Conservation (phyloP, 2,797 vertebrate genomes). For the Callimico goeldii region DNA sequence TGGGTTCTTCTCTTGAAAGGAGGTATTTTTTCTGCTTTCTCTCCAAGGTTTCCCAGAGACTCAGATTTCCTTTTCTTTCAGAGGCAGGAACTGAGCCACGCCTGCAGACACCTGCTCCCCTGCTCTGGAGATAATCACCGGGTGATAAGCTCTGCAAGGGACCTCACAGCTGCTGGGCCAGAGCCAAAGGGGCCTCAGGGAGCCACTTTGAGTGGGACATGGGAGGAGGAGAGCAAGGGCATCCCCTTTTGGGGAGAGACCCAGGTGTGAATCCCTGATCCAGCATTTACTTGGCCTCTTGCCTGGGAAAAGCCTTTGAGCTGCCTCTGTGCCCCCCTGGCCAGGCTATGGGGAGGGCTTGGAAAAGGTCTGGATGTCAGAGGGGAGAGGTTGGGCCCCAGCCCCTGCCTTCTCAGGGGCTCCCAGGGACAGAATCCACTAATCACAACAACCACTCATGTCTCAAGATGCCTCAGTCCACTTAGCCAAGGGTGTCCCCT, state of each 20-base stretch:
- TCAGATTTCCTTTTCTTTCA: not conserved
- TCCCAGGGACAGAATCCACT: not conserved
- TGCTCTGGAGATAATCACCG: not conserved
- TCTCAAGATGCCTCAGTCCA: not conserved
- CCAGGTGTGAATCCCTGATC: not conserved
- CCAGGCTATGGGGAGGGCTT: not conserved
- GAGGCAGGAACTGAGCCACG: not conserved
- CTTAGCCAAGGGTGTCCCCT: not conserved
- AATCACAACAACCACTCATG: not conserved
- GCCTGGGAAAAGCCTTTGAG: not conserved
- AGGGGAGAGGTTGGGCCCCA: not conserved
- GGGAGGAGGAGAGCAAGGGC: accelerated
- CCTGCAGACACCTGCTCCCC: not conserved
- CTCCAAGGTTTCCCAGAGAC: not conserved
- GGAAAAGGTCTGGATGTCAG: not conserved
- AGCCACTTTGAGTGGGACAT: not conserved
- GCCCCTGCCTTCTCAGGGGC: not conserved
- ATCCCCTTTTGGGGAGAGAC: no score
- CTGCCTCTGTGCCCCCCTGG: not conserved
- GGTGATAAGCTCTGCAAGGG: not conserved
- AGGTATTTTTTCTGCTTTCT: not conserved
- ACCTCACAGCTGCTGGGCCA: not conserved
- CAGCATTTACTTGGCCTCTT: accelerated
- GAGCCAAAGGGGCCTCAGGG: not conserved
- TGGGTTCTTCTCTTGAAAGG: not conserved